Conservation (phyloP, 64 coral and sea anemone species). For the Anthopleura sola region DNA sequence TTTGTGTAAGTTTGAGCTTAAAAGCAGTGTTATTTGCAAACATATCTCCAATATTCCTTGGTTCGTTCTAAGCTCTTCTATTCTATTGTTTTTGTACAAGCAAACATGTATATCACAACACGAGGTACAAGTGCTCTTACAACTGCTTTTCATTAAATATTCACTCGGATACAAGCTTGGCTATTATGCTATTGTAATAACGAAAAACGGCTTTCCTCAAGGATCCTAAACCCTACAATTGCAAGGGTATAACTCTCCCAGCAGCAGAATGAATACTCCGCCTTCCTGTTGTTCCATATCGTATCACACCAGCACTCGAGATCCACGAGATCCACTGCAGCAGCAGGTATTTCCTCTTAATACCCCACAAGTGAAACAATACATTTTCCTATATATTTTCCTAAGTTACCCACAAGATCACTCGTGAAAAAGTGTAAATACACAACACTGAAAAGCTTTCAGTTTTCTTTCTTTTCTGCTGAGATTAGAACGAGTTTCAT, state of each 20-base stretch:
- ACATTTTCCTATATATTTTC: no score
- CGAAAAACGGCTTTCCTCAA: neutral
- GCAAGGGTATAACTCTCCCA: no score
- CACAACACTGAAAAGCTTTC: neutral
- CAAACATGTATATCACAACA: neutral
- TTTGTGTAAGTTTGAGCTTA: constrained; percentile 2
- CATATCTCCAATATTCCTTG: neutral
- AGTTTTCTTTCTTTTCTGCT: neutral
- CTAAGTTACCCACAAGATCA: no score
- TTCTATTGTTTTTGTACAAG: neutral
- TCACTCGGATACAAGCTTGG: neutral
- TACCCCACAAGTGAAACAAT: no score
- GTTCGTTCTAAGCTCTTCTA: neutral
- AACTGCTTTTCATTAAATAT: neutral
- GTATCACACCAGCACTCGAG: no score
- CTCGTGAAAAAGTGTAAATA: no score
- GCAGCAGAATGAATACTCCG: no score
- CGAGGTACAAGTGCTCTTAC: neutral
- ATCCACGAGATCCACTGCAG: no score
- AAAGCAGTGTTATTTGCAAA: neutral
- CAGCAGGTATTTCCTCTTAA: no score
- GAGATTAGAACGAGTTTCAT: neutral
- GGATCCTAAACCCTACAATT: no score
- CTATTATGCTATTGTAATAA: neutral
- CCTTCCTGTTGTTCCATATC: no score